Conservation (phyloP, 2,113 vertebrate genomes). For the Pandion haliaetus region DNA sequence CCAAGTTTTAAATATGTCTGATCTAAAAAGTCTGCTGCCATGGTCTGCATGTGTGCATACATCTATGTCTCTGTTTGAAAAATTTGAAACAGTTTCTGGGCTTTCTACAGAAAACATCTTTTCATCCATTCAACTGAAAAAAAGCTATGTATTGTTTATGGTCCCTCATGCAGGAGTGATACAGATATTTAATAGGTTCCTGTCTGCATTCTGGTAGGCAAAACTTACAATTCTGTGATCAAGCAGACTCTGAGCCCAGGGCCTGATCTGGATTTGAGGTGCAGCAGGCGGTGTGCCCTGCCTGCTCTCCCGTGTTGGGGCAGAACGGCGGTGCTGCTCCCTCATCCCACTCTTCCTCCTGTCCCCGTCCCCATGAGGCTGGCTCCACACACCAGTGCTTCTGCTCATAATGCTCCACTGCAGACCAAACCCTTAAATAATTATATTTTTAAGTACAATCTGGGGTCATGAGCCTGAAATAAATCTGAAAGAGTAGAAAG, state of each 20-base stretch:
- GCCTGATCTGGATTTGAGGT: background rate
- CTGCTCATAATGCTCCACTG: background rate
- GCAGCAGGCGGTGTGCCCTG: background rate
- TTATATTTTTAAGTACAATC: accelerated
- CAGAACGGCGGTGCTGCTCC: accelerated
- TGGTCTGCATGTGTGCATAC: background rate
- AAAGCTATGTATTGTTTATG: background rate
- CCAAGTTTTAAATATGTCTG: background rate
- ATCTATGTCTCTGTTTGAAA: background rate
- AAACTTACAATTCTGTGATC: background rate
- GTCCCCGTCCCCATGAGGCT: background rate
- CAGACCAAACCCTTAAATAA: background rate
- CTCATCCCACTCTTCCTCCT: background rate
- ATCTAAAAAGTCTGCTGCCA: background rate
- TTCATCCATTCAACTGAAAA: background rate
- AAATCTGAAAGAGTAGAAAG: background rate
- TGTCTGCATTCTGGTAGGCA: background rate
- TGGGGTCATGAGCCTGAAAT: background rate
- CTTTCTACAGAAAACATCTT: background rate
- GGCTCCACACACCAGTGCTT: background rate
- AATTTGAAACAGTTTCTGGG: background rate
- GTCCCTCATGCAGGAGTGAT: background rate
- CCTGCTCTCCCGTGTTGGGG: accelerated
- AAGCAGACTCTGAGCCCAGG: background rate
- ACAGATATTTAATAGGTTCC: background rate